These are phyloP conservation scores for Timandra comae DNA, from an alignment of 2,888 invertebrate species.

Conservation along the genomic window DNA sequence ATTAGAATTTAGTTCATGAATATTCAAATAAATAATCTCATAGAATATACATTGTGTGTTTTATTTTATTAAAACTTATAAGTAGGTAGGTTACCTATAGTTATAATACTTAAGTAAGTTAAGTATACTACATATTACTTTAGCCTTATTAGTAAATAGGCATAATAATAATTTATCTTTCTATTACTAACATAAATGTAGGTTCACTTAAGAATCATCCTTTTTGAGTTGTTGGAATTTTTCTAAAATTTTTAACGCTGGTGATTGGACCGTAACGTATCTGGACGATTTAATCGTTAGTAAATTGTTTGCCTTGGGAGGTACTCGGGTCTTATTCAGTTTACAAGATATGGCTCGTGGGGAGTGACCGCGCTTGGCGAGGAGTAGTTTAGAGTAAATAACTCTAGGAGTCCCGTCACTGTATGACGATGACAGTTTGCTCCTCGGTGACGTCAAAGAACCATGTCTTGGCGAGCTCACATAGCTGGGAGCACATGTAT, in stretches of 20 bases:
- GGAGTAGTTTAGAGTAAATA: conserved; percentile 43
- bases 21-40: conserved; percentile 15
- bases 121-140: background rate
- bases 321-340: conserved; percentile 15
- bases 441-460: conserved; percentile 35
- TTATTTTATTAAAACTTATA: too few species aligned
- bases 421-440: conserved; percentile 40
- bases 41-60: conserved; percentile 4
- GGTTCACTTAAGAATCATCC: conserved; percentile 26
- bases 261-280: conserved; percentile 32
- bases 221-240: conserved; percentile 47
- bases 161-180: background rate
- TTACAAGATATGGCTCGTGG: conserved; percentile 28
- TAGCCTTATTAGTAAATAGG: background rate
- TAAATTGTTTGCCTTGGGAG: conserved; percentile 22
- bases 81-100: too few species aligned
- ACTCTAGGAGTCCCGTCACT: conserved; percentile 42
- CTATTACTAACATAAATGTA: too few species aligned
- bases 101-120: too few species aligned
- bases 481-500: conserved; percentile 46
- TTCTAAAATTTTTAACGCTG: conserved; percentile 48
- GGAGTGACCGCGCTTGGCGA: conserved; percentile 31
- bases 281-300: conserved; percentile 40
- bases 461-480: conserved; percentile 49
- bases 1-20: background rate